Conservation (phyloP, 2,888 invertebrate genomes). For the Mythimna lalbum region DNA sequence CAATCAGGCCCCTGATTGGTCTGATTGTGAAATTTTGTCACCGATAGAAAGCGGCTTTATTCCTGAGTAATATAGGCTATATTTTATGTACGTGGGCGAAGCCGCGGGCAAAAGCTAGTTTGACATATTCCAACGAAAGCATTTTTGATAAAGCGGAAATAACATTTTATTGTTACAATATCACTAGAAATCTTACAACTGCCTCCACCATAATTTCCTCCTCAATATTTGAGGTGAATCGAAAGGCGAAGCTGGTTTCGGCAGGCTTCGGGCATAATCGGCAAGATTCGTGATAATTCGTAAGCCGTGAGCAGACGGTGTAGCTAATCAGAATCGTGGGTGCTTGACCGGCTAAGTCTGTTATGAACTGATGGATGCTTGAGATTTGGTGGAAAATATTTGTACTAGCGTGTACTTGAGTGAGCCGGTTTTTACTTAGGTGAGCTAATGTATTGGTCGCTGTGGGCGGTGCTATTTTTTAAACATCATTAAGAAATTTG, state of each 20-base stretch:
- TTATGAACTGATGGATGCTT: slow-evolving; percentile 24
- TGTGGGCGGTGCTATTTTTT: not conserved
- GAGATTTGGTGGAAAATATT: slow-evolving; percentile 42
- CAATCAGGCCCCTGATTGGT: no score
- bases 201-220: not conserved
- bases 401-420: slow-evolving; percentile 1
- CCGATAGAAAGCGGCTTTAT: no score
- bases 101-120: no score
- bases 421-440: not conserved
- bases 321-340: slow-evolving; percentile 68
- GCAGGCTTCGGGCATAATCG: slow-evolving; percentile 47
- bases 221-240: slow-evolving; percentile 14
- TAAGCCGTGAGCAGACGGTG: slow-evolving; percentile 62
- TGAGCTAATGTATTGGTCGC: not conserved
- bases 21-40: no score
- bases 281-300: slow-evolving; percentile 53
- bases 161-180: no score
- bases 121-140: no score
- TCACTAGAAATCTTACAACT: not conserved
- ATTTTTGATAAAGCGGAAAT: no score
- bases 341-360: slow-evolving; percentile 55
- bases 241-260: not conserved
- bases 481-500: not conserved
- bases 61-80: no score
- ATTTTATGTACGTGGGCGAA: no score